Evolutionary conservation across 2,113 vertebrate genomes (phyloP), one percentile per base, ranked within the genome.

Genomic region (Coptodon bakossiorum): DNA sequence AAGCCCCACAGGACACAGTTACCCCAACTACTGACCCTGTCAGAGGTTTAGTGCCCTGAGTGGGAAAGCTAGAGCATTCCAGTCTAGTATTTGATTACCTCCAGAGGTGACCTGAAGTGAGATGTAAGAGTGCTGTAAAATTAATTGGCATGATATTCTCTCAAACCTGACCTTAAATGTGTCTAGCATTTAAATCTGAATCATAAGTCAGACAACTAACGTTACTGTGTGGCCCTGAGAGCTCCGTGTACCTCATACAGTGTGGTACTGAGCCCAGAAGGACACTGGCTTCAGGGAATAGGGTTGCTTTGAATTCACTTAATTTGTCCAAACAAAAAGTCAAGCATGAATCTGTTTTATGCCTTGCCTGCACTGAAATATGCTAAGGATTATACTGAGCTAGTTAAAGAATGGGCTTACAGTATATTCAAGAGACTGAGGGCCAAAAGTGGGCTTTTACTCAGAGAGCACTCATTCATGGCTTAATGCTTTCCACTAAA

Each of bases 391-490:
- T 92, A 93, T 34, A 59, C 27, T 81, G 83, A 88, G 82, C 82
- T 83, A 38, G 52, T 85, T 90, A 85, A 91, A 87, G 87, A 91
- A 83, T 17, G 34, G 81, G 83, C 79, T 95, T 89, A 88, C 73
- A 78, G 71, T 78, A 78, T 78, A 78, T 66, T 83, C 48, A 79
- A 66, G 29, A 86, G 80, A 90, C 45, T 86, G 91, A 88, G 80
- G 71, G 81, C 76, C n/a, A 31, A 61, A 38, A 80, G 53, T 11
- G 36, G 83, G 34, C 52, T 86, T 50, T 90, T 10, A 34, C 76
- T 43, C 76, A 93, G 82, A 93, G 83, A 92, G 88, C 87, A 79
- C 80, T 90, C 86, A 92, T 94, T 95, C 91, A 94, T 90, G 88
- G 82, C 78, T 88, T 92, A 92, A 88, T 92, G 84, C 80, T 92